These are phyloP conservation scores for Polyergus mexicanus DNA, from an alignment of 1,140 invertebrate genomes.

Conservation along the genomic window DNA sequence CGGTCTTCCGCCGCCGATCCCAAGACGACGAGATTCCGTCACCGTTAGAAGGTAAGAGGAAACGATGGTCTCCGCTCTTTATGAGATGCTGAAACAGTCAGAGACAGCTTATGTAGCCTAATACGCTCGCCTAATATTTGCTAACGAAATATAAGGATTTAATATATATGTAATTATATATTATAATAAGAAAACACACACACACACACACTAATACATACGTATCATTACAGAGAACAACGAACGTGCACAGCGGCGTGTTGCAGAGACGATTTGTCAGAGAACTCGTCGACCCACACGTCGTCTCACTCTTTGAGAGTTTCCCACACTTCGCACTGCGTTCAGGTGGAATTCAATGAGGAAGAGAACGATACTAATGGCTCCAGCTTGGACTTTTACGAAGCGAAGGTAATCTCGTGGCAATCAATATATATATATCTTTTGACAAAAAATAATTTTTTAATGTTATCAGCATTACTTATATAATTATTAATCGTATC, in stretches of 20 bases:
- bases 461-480: background rate
- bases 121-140: too few relatives aligned
- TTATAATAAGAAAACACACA: too few relatives aligned
- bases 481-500: background rate
- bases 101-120: too few relatives aligned
- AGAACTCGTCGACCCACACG: slow-evolving; percentile 81
- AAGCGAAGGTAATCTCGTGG: slow-evolving; percentile 78
- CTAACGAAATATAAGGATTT: background rate
- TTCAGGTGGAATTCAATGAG: slow-evolving; percentile 80
- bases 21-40: slow-evolving; percentile 82
- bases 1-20: slow-evolving; percentile 84
- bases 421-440: background rate
- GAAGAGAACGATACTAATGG: slow-evolving; percentile 80
- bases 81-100: too few relatives aligned
- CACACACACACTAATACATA: too few relatives aligned
- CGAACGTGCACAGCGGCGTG: slow-evolving; percentile 83
- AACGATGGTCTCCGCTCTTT: background rate
- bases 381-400: slow-evolving; percentile 82
- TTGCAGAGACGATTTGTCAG: slow-evolving; percentile 83
- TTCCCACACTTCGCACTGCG: slow-evolving; percentile 72
- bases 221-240: slow-evolving; percentile 78
- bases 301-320: slow-evolving; percentile 81
- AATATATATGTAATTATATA: too few relatives aligned
- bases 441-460: background rate
- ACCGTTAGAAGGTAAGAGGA: slow-evolving; percentile 70